Base-by-base conservation (phyloP, 1,140 invertebrate genomes). In the Reticulitermes speratus region DNA sequence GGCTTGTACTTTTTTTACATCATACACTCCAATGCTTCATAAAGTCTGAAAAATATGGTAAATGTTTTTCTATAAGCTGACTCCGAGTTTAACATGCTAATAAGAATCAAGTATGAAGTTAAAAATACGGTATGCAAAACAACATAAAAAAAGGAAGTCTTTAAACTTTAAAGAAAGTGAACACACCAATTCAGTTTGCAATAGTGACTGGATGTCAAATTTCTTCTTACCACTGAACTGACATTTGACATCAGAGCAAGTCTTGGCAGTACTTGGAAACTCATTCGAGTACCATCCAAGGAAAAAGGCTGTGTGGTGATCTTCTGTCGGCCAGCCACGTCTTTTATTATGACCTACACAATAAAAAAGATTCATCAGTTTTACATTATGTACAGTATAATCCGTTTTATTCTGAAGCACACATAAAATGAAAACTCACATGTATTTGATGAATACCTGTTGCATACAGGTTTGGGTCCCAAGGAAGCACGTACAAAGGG, bases 221-320 rank as follows among this genome's bases (percentile, higher is more conserved):
- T 55, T 19, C 38, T 83, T 93, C 95, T 94, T 93, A 97, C 96
- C 88, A 97, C 92, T 86, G 90, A 90, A 88, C 93, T 94, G 82
- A 95, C 93, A 91, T 96, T 94, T 59, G 94, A 91, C 95, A 96
- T 97, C 8, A 98, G 92, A 44, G 95, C 90, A 86, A 97, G 91
- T 90, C 95, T 92, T 44, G 96, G 92, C 83, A 95, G 90, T 84
- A 97, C 88, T 81, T 92, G 91, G 91, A 97, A 97, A 69, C 91
- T 91, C 52, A 95, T 89, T 88, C 92, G 91, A 25, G 94, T 94
- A 16, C 94, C 94, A 91, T 97, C 96, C 44, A 97, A 90, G 45
- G 96, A 94, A 92, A 97, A 97, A 87, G 93, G 92, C 89, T 97
- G 95, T n/a, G 90, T 91, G 44, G 95, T 89, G 87, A 91, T 90